Base-by-base conservation (phyloP, 2,797 vertebrate genomes). In the Rachycentron canadum region DNA sequence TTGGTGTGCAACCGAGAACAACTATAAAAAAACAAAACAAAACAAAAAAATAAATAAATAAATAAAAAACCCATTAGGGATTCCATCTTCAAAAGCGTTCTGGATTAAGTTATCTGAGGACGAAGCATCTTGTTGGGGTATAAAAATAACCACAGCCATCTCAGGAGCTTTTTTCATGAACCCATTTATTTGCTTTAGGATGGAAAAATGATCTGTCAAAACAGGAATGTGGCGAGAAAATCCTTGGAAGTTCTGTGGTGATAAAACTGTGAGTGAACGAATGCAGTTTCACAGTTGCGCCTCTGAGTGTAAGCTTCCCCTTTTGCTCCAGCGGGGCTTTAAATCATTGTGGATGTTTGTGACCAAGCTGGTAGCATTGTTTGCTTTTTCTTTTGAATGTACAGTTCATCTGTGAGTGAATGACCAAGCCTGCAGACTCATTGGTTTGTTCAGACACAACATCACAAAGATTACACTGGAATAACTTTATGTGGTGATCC, bases 61-160 rank as follows among this genome's bases (percentile, higher is more conserved):
- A 41, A 77, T 56, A 0, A 7, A 25, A 49, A 63, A 80, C 34
- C 9, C 8, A 50, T 76, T 69, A 21, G 21, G 16, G 53, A 68
- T 60, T 72, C n/a, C 23, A 66, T 72, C 52, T 78, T 25, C 28
- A 73, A 79, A 79, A 74, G 1, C 2, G 3, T 34, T 79, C 61
- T 14, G 30, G 62, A 74, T 62, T 72, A 61, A 72, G 78, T 83
- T 40, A 69, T 73, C 34, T 0, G 1, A 78, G 36, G 70, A 86
- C 7, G 19, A 78, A 32, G 69, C 25, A 43, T 77, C 59, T 83
- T 69, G 67, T 81, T 62, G 52, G 59, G 26, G 21, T 50, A 69
- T 84, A 71, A 77, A 87, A 84, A 88, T 86, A 89, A 67, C 69
- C n/a, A 25, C 47, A 78, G 65, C 62, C 60, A 32, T 83, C 66